Base-by-base conservation (phyloP, 2,888 invertebrate species). In the Tridacna gigas region DNA sequence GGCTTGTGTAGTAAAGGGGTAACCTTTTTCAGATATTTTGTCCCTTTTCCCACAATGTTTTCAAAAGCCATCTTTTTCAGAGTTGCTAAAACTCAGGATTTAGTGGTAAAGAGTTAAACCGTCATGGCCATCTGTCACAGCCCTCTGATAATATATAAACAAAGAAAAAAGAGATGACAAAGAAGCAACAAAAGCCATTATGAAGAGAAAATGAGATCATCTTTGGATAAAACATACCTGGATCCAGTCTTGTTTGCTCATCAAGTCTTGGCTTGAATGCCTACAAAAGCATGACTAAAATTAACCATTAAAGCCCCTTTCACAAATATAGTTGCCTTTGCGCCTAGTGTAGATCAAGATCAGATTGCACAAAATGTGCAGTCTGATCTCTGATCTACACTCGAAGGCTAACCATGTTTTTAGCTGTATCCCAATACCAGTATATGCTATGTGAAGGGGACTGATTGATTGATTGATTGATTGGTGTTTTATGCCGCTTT, bases 241-340 rank as follows among this genome's bases (percentile, higher is more conserved):
- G 25, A 25, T 28, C 65, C 25, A 65, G 65, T 26, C 28, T 65
- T 26, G 65, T 65, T 22, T 65, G 65, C 28, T 65, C 65, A 65
- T 65, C 65, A 26, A 65, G 65, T 65, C 65, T 65, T 65, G 65
- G 65, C 28, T 65, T 65, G 28, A 65, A 65, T 65, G 65, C 65
- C 65, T 65, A 9, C 25, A 65, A 56, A 1, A 20, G 12, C 25
- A 25, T 26, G 26, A 65, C 26, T 15, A 26, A 65, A 65, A 63
- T 63, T n/a, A n/a, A 22, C n/a, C n/a, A 4, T n/a, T 63, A 22
- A 20, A n/a, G n/a, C 25, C 0, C 25, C 25, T 63, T 22, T 63
- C 22, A 63, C 63, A 63, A 3, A 0, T 22, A 22, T 11, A 22
- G 22, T 63, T 63, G 63, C 20, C n/a, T 18, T n/a, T 63, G 1